phyloP scores from a whole-genome alignment of 2,888 invertebrate genomes.

The Lasioglossum figueresi region DNA sequence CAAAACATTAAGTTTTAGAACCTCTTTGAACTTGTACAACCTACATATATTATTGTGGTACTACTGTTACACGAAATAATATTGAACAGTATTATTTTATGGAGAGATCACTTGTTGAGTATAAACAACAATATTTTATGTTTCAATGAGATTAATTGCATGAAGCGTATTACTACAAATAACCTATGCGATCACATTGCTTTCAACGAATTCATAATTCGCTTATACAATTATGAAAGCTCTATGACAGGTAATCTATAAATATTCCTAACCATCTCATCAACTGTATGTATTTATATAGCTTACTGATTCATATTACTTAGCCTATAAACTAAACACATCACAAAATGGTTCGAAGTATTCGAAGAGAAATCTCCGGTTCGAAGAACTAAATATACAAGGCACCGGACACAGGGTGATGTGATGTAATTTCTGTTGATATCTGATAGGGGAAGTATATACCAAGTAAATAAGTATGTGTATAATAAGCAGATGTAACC shows the following conservation, averaged over 20 bases:
- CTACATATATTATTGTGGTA: background rate
- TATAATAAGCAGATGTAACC: background rate
- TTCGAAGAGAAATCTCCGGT: background rate
- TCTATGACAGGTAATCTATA: background rate
- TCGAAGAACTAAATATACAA: no score
- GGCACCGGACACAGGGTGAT: no score
- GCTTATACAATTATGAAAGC: background rate
- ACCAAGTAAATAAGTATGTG: no score
- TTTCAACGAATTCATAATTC: background rate
- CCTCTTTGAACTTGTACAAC: background rate
- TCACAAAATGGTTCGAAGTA: background rate
- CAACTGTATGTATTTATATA: background rate
- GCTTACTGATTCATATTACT: background rate
- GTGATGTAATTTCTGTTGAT: background rate
- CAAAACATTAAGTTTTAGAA: background rate
- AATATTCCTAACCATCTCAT: background rate
- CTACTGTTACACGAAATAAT: background rate
- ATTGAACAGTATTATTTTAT: background rate
- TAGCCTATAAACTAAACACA: background rate
- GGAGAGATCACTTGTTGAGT: background rate
- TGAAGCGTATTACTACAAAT: background rate
- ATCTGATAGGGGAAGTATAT: background rate
- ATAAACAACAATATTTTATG: background rate
- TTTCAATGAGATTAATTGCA: background rate
- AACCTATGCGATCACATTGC: background rate